Evolutionary conservation across 2,797 vertebrate species (phyloP).

Genomic region (Melanogrammus aeglefinus): DNA sequence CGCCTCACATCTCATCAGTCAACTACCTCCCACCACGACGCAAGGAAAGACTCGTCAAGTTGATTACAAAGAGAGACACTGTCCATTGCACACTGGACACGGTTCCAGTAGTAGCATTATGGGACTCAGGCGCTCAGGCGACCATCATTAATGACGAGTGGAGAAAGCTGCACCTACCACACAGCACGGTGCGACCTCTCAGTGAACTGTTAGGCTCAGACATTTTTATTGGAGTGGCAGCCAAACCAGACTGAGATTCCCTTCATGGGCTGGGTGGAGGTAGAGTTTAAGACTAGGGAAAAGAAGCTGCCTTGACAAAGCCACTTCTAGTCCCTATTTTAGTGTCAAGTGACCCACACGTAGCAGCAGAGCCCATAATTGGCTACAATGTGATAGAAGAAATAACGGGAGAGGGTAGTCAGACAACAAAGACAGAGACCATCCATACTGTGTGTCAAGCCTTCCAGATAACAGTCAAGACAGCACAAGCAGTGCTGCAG

Average conservation of each 20-base stretch:
- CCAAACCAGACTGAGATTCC: constrained; percentile 10
- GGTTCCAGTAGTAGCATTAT: constrained; percentile 18
- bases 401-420: no score
- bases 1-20: no score
- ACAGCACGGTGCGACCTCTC: not conserved
- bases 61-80: constrained; percentile 1
- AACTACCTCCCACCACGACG: constrained; percentile 11
- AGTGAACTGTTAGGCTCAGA: constrained; percentile 5
- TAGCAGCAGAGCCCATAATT: constrained; percentile 5
- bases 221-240: constrained; percentile 7
- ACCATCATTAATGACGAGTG: constrained; percentile 19
- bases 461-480: not conserved
- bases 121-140: constrained; percentile 24
- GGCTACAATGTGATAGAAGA: constrained; percentile 34
- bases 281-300: constrained; percentile 17
- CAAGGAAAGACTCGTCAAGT: constrained; percentile 2
- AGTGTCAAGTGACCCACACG: constrained; percentile 12
- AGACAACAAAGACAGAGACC: no score
- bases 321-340: constrained; percentile 10
- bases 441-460: not conserved
- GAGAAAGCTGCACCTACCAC: constrained; percentile 8
- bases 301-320: not conserved
- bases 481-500: not conserved
- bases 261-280: constrained; percentile 27
- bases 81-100: constrained; percentile 5